A percentile compares a stretch with the other conserved stretches of the same genome.
Evolutionary conservation across 2,797 vertebrate species (phyloP).

Genomic region (Erithacus rubecula): DNA sequence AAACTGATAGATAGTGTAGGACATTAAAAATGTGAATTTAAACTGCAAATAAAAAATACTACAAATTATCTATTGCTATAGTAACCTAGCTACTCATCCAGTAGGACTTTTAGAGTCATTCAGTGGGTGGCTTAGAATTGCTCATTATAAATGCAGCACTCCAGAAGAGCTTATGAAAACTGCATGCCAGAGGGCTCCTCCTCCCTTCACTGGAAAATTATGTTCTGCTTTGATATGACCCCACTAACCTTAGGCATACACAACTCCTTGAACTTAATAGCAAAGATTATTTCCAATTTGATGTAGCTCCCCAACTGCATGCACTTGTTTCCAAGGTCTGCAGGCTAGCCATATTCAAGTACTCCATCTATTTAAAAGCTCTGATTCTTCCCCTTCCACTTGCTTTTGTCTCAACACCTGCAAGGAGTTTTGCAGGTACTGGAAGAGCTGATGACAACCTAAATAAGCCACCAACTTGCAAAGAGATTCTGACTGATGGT

Average conservation of each 20-base stretch:
- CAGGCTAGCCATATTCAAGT: not conserved
- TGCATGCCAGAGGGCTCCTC: not conserved
- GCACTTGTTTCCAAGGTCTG: not conserved
- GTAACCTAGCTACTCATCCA: not conserved
- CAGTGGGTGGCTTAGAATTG: not conserved
- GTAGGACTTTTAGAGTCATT: not conserved
- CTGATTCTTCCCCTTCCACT: not conserved
- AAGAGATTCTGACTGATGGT: not conserved
- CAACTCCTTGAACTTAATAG: not conserved
- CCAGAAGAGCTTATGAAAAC: not conserved
- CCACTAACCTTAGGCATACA: not conserved
- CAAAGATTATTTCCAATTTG: not conserved
- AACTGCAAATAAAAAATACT: not conserved
- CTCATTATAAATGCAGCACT: not conserved
- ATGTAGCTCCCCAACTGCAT: not conserved
- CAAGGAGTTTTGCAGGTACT: not conserved
- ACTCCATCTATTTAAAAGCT: not conserved
- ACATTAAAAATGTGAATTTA: not conserved
- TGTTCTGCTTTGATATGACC: not conserved
- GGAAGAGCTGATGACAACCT: not conserved
- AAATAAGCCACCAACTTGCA: not conserved
- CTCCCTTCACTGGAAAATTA: not conserved
- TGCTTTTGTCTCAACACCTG: not conserved
- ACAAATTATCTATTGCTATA: not conserved
- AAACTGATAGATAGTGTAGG: not conserved